Conservation (phyloP, 2,797 vertebrate genomes). For the Phoebastria nigripes region DNA sequence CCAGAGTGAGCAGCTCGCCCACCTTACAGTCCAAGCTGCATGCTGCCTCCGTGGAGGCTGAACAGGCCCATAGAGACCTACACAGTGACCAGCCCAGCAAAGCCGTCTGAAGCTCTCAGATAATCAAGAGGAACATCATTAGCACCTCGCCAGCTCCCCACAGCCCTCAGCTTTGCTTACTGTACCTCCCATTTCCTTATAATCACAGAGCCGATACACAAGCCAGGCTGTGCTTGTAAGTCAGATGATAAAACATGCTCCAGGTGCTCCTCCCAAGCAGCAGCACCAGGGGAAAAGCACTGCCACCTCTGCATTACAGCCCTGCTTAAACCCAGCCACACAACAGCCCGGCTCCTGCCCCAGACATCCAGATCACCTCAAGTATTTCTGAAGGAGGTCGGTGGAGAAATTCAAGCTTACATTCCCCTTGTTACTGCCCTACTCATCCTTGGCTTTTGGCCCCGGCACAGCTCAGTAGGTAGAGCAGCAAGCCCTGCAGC, state of each 20-base stretch:
- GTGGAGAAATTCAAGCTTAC: not conserved
- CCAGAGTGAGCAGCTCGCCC: not conserved
- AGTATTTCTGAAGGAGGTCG: not conserved
- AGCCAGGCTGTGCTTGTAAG: not conserved
- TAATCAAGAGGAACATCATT: not conserved
- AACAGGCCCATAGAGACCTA: not conserved
- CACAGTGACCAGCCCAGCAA: not conserved
- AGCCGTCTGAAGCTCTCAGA: not conserved
- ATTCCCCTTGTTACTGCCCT: not conserved
- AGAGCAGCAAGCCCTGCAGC: not conserved
- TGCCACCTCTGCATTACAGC: not conserved
- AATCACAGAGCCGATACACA: not conserved
- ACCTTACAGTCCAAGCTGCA: too few species aligned
- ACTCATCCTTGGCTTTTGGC: not conserved
- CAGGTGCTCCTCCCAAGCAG: not conserved
- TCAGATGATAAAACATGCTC: not conserved
- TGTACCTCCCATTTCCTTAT: not conserved
- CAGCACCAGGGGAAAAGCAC: not conserved
- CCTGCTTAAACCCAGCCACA: not conserved
- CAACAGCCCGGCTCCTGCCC: not conserved
- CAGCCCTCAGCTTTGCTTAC: not conserved
- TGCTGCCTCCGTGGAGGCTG: rapidly evolving
- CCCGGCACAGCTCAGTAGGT: not conserved
- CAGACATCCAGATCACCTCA: not conserved
- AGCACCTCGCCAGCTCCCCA: not conserved